These are phyloP conservation scores for Lutjanus campechanus DNA, from an alignment of 2,797 vertebrate species.

Conservation along the genomic window DNA sequence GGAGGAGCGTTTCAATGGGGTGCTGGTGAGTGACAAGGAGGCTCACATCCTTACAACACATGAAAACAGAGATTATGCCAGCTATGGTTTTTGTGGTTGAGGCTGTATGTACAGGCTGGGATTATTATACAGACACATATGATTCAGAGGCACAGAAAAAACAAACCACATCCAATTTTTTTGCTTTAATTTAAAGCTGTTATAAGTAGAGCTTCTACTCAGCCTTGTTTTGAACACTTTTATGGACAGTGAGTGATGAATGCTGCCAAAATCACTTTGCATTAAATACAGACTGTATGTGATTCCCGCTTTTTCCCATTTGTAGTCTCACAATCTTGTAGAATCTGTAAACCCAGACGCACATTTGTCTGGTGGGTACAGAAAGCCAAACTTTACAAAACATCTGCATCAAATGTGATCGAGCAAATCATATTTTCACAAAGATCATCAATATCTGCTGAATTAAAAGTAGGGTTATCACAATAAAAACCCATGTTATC, in stretches of 20 bases:
- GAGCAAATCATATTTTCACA: background rate
- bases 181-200: slow-evolving; percentile 10
- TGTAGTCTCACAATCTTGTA: background rate
- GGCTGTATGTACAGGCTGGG: background rate
- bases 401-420: background rate
- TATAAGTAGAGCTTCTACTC: background rate
- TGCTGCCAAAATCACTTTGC: slow-evolving; percentile 14
- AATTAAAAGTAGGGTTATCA: background rate
- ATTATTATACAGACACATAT: background rate
- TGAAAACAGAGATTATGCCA: slow-evolving; percentile 3
- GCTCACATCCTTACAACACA: slow-evolving; percentile 23
- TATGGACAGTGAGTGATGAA: background rate
- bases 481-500: background rate
- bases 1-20: slow-evolving; percentile 91
- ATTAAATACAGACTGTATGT: background rate
- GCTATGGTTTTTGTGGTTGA: slow-evolving; percentile 7
- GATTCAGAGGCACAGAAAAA: slow-evolving; percentile 5
- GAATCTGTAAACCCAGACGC: background rate
- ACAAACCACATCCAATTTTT: background rate
- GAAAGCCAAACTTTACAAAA: background rate
- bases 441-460: background rate
- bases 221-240: background rate
- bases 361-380: background rate
- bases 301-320: background rate
- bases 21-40: slow-evolving; percentile 89